Conservation (phyloP, 2,797 vertebrate genomes). For the Apogon talboti region DNA sequence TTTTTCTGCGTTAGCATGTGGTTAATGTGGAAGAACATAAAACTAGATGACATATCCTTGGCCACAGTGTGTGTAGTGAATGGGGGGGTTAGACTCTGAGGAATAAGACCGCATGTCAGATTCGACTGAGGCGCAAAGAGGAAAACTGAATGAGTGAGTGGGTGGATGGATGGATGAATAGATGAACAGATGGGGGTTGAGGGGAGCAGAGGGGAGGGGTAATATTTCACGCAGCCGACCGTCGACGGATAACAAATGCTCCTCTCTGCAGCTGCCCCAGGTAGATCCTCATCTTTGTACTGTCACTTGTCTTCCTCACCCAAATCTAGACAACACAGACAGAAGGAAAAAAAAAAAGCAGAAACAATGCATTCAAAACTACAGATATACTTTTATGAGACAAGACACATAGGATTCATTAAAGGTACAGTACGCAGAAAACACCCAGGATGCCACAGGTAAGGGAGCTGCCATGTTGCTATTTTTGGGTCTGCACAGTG, state of each 20-base stretch:
- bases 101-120: slow-evolving; percentile 27
- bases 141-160: slow-evolving; percentile 7
- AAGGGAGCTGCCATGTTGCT: no score
- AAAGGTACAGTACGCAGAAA: no score
- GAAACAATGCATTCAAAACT: not conserved
- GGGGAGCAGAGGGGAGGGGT: not conserved
- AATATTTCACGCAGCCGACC: slow-evolving; percentile 91
- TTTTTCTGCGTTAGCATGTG: slow-evolving; percentile 14
- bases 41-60: slow-evolving; percentile 17
- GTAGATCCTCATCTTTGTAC: slow-evolving; percentile 99
- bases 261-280: slow-evolving; percentile 97
- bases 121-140: slow-evolving; percentile 14
- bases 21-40: slow-evolving; percentile 18
- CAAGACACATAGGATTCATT: not conserved
- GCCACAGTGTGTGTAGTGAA: not conserved
- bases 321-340: slow-evolving; percentile 87
- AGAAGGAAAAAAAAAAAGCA: not conserved
- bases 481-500: no score
- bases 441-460: no score
- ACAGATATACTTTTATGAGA: not conserved
- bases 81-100: not conserved
- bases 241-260: slow-evolving; percentile 95
- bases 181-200: slow-evolving; percentile 35
- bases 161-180: slow-evolving; percentile 21
- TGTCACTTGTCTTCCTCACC: slow-evolving; percentile 99